These are phyloP conservation scores for Siniperca undulata DNA, from an alignment of 2,797 vertebrate species.

Conservation along the genomic window DNA sequence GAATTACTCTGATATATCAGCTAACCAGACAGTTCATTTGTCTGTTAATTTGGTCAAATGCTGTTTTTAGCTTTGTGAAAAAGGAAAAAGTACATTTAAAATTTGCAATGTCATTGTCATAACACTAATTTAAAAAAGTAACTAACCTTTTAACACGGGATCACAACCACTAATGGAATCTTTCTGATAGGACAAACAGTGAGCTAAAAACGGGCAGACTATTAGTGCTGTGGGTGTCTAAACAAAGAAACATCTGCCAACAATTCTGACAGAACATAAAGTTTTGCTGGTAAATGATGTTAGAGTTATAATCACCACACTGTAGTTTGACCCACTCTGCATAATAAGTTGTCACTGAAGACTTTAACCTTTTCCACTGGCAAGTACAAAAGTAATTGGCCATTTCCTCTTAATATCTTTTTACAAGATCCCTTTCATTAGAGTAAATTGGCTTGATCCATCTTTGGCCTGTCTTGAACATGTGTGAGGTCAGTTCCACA, in stretches of 20 bases:
- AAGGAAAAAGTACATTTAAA: not conserved
- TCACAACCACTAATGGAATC: not conserved
- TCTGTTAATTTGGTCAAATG: constrained; percentile 13
- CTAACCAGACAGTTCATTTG: not conserved
- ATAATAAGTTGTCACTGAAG: constrained; percentile 59
- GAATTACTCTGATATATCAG: constrained; percentile 1
- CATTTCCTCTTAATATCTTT: constrained; percentile 53
- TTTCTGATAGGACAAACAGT: not conserved
- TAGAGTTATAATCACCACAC: constrained; percentile 32
- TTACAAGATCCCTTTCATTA: constrained; percentile 57
- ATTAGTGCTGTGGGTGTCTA: not conserved
- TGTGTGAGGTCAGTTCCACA: constrained; percentile 29
- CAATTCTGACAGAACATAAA: constrained; percentile 22
- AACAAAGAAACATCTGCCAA: constrained; percentile 20
- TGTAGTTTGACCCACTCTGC: constrained; percentile 40
- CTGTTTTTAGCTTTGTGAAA: not conserved
- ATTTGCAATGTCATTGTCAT: not conserved
- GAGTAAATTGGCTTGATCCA: constrained; percentile 36
- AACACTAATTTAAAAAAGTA: not conserved
- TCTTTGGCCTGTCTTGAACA: constrained; percentile 40
- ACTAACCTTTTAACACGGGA: not conserved
- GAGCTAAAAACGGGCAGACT: constrained; percentile 17
- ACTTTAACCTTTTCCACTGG: constrained; percentile 67
- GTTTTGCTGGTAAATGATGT: constrained; percentile 36
- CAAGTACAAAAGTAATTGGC: constrained; percentile 63